Evolutionary conservation across 2,797 vertebrate species (phyloP), one percentile per base, ranked within the genome.

Genomic region (Lepus oiostolus): DNA sequence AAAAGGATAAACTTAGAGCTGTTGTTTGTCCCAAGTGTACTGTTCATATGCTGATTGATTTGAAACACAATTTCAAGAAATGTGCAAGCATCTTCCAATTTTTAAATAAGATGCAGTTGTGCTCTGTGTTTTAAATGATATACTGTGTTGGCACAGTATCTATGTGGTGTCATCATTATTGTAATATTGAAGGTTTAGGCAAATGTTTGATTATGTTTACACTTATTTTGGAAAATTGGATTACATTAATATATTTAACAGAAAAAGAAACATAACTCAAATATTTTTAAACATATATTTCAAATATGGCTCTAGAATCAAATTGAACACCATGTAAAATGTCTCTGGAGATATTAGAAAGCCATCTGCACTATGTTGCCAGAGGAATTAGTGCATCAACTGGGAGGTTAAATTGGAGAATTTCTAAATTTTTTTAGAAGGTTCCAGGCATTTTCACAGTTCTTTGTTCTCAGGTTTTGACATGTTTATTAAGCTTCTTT

Each of bases 51-150:
- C 47, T 92, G 90, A 97, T 87, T 91, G 81, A 96, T 96, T 96
- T 89, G 86, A 95, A 96, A 88, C 68, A 92, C 88, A 88, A 54
- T 71, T 86, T 96, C 30, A 93, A 89, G 87, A 89, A 93, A 91
- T 93, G 74, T 85, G 85, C 97, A 75, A 82, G 42, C 52, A 96
- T 95, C 94, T 94, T 97, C 94, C 96, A 97, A 71, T 87, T 95
- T 96, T 95, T 96, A 95, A 96, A 95, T 84, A 76, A 89, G 94
- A 94, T 91, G 58, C 95, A 96, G 95, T 97, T 95, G 88, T 94
- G 65, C 68, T 95, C 60, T 79, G 58, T 87, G 93, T 92, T 84
- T 95, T 95, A 87, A 85, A 83, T 95, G 91, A 96, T 94, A 91
- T 72, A 95, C 81, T 96, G 89, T 87, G 80, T 65, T 97, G 96